Conservation (phyloP, 2,888 invertebrate species). For the Baronia brevicornis region DNA sequence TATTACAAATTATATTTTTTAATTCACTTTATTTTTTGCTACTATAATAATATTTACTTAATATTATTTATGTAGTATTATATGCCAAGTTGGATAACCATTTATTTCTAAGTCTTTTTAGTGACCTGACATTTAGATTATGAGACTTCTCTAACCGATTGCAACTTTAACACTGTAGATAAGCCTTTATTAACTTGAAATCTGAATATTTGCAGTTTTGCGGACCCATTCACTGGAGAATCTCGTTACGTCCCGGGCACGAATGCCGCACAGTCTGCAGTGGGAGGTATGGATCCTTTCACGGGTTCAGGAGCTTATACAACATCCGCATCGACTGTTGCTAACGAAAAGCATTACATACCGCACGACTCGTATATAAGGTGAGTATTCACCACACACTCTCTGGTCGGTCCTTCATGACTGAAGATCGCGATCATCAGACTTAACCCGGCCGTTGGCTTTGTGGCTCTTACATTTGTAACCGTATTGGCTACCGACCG, state of each 20-base stretch:
- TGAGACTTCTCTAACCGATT: too few species aligned
- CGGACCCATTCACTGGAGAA: slow-evolving; percentile 82
- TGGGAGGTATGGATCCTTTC: slow-evolving; percentile 76
- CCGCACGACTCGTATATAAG: slow-evolving; percentile 63
- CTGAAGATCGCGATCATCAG: too few species aligned
- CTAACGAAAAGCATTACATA: slow-evolving; percentile 44
- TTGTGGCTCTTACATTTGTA: background rate
- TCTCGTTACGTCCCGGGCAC: slow-evolving; percentile 79
- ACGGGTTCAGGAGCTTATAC: slow-evolving; percentile 67
- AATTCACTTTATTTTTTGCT: too few species aligned
- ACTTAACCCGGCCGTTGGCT: too few species aligned
- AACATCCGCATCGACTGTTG: slow-evolving; percentile 25
- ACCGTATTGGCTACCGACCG: background rate
- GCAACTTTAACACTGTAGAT: background rate
- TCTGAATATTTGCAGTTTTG: slow-evolving; percentile 32
- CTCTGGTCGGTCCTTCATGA: too few species aligned
- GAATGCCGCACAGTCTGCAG: slow-evolving; percentile 22
- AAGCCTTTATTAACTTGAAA: background rate
- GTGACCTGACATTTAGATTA: too few species aligned
- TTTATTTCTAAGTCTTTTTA: too few species aligned
- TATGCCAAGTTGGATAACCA: too few species aligned
- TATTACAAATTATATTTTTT: too few species aligned
- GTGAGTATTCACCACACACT: slow-evolving; percentile 28
- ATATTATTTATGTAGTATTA: too few species aligned
- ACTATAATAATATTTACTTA: too few species aligned